Conservation (phyloP, 2,888 invertebrate species). For the Buathra laborator region DNA sequence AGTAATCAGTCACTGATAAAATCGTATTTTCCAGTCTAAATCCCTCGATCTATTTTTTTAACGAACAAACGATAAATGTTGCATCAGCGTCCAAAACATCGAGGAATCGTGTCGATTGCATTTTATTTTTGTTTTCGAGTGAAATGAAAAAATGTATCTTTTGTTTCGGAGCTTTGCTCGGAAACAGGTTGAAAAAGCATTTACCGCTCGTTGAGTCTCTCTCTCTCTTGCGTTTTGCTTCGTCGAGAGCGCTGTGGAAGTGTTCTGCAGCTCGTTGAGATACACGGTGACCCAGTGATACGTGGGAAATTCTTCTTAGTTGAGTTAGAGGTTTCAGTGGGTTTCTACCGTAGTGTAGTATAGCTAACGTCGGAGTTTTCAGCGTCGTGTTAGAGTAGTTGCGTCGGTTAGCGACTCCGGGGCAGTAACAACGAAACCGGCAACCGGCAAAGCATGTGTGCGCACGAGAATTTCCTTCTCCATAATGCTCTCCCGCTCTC, state of each 20-base stretch:
- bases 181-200: constrained; percentile 53
- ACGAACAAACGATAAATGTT: too few relatives aligned
- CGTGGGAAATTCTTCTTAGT: constrained; percentile 71
- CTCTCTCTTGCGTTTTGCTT: not conserved
- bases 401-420: constrained; percentile 55
- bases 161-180: constrained; percentile 10
- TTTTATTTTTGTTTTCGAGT: too few relatives aligned
- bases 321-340: constrained; percentile 42
- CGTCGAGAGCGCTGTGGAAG: not conserved
- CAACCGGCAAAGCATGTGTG: not conserved
- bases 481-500: constrained; percentile 36
- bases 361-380: not conserved
- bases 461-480: constrained; percentile 61
- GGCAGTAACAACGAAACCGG: constrained; percentile 22
- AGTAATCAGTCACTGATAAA: too few relatives aligned
- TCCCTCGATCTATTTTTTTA: too few relatives aligned
- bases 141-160: constrained; percentile 1
- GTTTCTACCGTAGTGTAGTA: not conserved
- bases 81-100: too few relatives aligned
- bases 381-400: constrained; percentile 32
- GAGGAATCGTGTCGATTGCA: too few relatives aligned
- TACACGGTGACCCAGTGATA: constrained; percentile 70
- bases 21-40: too few relatives aligned
- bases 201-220: constrained; percentile 66
- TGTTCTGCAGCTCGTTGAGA: constrained; percentile 17